Conservation (phyloP, 1,140 invertebrate genomes). For the Bombus pyrosoma region DNA sequence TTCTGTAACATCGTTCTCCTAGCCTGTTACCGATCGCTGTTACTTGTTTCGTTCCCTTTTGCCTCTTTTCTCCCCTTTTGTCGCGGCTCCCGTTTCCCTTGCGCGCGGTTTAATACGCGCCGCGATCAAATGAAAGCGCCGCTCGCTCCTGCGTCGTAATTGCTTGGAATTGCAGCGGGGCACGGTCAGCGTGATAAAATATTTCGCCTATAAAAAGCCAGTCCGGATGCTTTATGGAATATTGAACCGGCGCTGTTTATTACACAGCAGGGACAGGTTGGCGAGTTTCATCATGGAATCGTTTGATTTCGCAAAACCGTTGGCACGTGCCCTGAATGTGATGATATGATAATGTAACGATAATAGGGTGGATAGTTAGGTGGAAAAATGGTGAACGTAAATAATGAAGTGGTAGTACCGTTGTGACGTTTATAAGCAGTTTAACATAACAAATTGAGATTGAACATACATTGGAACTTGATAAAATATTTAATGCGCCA, state of each 20-base stretch:
- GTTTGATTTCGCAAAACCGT: neutral
- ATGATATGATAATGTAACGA: neutral
- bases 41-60: slow-evolving; percentile 28
- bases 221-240: slow-evolving; percentile 9
- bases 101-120: slow-evolving; percentile 37
- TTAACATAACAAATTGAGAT: neutral
- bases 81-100: slow-evolving; percentile 46
- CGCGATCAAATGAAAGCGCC: slow-evolving; percentile 46
- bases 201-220: slow-evolving; percentile 34
- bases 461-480: too few species aligned
- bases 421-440: neutral
- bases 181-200: slow-evolving; percentile 27
- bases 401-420: neutral
- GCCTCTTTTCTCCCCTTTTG: slow-evolving; percentile 40
- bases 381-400: neutral
- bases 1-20: slow-evolving; percentile 53
- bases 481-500: too few species aligned
- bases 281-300: neutral
- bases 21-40: slow-evolving; percentile 41
- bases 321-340: neutral
- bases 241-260: neutral
- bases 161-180: slow-evolving; percentile 35
- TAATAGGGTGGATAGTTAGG: neutral
- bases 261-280: neutral
- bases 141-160: slow-evolving; percentile 37